Conservation (phyloP, 1,140 invertebrate genomes). For the Globodera rostochiensis region DNA sequence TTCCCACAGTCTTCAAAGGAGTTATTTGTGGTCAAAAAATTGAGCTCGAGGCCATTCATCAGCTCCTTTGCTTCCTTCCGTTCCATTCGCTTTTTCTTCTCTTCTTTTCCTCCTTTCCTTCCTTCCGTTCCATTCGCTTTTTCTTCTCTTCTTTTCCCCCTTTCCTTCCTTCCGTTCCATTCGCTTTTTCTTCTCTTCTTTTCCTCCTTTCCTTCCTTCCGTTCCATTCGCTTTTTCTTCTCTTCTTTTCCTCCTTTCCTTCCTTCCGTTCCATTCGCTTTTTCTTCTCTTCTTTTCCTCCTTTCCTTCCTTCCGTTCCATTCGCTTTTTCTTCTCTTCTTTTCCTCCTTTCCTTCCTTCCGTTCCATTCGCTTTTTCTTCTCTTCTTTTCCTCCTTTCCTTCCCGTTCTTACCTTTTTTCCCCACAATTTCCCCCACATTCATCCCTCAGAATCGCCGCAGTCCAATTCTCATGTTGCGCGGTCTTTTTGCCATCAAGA, state of each 20-base stretch:
- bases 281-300: too few relatives aligned
- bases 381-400: background rate
- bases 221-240: background rate
- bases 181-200: background rate
- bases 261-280: too few relatives aligned
- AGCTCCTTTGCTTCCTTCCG: background rate
- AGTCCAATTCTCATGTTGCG: background rate
- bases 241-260: background rate
- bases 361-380: background rate
- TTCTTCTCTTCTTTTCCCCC: too few relatives aligned
- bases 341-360: background rate
- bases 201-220: background rate
- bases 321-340: background rate
- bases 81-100: background rate
- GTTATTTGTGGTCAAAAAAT: background rate
- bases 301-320: background rate
- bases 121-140: background rate
- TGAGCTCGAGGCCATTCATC: background rate
- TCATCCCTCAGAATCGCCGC: background rate
- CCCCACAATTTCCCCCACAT: background rate
- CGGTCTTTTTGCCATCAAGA: background rate
- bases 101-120: background rate
- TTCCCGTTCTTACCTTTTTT: too few relatives aligned
- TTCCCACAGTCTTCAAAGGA: background rate
- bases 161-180: background rate